Evolutionary conservation across 2,113 vertebrate species (phyloP), one percentile per base, ranked within the genome.

Genomic region (Sarotherodon lohbergeri): DNA sequence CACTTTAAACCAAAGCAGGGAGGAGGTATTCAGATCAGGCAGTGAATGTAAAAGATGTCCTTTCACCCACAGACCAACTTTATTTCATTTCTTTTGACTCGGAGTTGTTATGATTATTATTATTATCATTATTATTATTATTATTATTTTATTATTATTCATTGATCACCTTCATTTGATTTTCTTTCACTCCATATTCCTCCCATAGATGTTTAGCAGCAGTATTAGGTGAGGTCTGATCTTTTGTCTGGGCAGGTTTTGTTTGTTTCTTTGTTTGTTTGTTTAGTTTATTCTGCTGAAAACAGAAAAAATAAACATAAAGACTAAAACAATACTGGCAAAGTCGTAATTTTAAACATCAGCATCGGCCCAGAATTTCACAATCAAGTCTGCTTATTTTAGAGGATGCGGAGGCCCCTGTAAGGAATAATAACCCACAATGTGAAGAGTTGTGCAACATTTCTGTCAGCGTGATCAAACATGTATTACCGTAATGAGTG

Each of bases 91-190:
- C 63, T 68, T 68, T 68, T 41, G 63, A 68, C 36, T 68, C n/a
- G 0, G 57, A 1, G 57, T 61, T 59, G 13, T 48, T 48, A 0
- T 43, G 5, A 0, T 43, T 43, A 1, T 43, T 6, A 6, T 43
- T 32, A 29, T 29, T 5, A 29, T 32, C 2, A 32, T 32, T 32
- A 32, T 32, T 43, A 6, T 43, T 43, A 3, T 48, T 16, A 0
- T 17, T 4, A 2, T 48, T 13, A 6, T 48, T 16, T 52, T 54
- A 1, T 54, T 55, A 3, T 29, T 29, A 5, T 59, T 61, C 5
- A 27, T 27, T 27, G 41, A 46, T 73, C 13, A 17, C 41, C 39
- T 46, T 46, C 39, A 6, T 27, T 48, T 14, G 14, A 27, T 46
- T 48, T 29, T 3, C 14, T 0, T 17, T 3, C 24, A 17, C 41